Base-by-base conservation (phyloP, 2,113 vertebrate species). In the Gadus chalcogrammus region DNA sequence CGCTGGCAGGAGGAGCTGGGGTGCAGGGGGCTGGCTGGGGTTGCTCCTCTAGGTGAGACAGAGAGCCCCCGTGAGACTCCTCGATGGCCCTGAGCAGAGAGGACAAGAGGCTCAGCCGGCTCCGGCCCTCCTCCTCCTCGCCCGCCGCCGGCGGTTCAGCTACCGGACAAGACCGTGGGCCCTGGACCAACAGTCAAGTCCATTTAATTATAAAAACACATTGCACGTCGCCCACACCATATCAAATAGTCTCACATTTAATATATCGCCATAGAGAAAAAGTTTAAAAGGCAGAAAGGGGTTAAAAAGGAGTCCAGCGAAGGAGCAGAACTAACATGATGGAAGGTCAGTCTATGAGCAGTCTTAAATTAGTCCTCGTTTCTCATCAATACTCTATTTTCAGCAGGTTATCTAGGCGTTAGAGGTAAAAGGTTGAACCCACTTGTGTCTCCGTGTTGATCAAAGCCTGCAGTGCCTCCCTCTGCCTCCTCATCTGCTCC, bases 391-490 rank as follows among this genome's bases (percentile, higher is more conserved):
- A 35, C 31, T 35, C 4, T 35, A 35, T 35, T 35, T 35, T 35
- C 31, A 35, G 31, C 31, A 35, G 4, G 31, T 35, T 35, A 35
- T 35, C 31, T 35, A 35, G 42, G n/a, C 15, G n/a, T n/a, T 58
- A 58, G 16, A 28, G 16, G 17, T 31, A 24, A 64, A 31, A 64
- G 15, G 27, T 35, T 35, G 13, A 64, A 11, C 77, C 78, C 82
- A 97, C 95, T 85, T 90, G 88, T 48, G 28, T 18, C n/a, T 89
- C 85, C 55, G 81, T 79, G 56, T 90, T 72, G 69, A 93, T 82
- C 55, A 88, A 74, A 64, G 77, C 72, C 22, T 86, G 74, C 8
- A 89, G 7, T 0, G 58, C 67, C 70, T 89, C 81, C 67, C 69
- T 81, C 15, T 90, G 85, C 5, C 55, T 66, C 63, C 69, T 84